Conservation (phyloP, 2,888 invertebrate genomes). For the Torymus aiolomorphi region DNA sequence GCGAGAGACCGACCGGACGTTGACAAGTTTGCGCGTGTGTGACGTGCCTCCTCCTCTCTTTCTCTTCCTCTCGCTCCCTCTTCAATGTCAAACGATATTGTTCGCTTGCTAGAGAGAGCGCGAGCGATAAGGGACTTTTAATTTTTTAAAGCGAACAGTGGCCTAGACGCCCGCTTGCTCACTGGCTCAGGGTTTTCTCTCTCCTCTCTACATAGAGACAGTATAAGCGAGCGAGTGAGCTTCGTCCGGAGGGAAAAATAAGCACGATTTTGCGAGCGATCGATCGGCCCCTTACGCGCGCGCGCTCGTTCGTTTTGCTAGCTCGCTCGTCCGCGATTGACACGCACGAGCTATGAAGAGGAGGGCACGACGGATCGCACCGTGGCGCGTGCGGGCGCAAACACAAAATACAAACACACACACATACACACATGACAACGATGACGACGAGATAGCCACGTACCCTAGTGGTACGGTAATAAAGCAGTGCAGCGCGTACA, state of each 20-base stretch:
- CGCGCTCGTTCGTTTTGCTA: neutral
- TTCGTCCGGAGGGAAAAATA: no score
- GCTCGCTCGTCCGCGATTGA: slow-evolving; percentile 26
- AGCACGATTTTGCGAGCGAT: neutral
- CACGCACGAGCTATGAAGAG: neutral
- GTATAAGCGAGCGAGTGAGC: no score
- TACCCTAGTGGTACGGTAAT: no score
- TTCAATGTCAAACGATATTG: slow-evolving; percentile 49
- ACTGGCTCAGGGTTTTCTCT: no score
- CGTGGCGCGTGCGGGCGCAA: neutral
- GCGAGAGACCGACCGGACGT: slow-evolving; percentile 53
- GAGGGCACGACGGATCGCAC: neutral
- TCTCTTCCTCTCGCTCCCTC: slow-evolving; percentile 15
- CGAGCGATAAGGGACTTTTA: no score
- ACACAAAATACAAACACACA: neutral
- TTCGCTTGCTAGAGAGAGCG: neutral
- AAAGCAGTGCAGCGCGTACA: neutral
- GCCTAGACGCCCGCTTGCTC: no score
- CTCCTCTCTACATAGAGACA: no score
- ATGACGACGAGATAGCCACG: neutral
- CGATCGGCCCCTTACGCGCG: slow-evolving; percentile 19
- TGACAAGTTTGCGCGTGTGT: slow-evolving; percentile 55
- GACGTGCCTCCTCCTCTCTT: slow-evolving; percentile 47
- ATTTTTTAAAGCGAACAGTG: no score
- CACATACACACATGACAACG: no score